These are phyloP conservation scores for Ovis canadensis DNA, from an alignment of 2,113 vertebrate genomes.

Conservation along the genomic window DNA sequence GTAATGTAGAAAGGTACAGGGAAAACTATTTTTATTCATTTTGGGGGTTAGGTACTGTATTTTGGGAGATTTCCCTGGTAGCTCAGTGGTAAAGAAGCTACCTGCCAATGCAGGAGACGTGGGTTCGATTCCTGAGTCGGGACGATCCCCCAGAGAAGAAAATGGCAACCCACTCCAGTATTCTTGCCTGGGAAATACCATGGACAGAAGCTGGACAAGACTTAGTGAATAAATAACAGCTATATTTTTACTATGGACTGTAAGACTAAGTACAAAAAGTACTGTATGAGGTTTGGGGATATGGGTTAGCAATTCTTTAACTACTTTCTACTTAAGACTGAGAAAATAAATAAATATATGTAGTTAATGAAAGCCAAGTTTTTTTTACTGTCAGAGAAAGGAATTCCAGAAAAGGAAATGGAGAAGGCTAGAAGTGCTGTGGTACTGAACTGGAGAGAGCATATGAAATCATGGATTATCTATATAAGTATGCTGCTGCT, in stretches of 20 bases:
- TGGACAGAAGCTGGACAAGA: neutral
- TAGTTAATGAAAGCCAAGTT: neutral
- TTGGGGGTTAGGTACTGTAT: neutral
- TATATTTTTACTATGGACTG: neutral
- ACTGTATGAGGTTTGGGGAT: neutral
- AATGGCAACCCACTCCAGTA: neutral
- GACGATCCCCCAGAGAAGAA: neutral
- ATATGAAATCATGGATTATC: neutral
- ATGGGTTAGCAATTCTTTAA: neutral
- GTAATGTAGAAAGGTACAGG: neutral
- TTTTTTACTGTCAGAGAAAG: neutral
- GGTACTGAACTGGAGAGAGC: neutral
- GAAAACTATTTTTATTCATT: neutral
- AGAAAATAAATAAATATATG: neutral
- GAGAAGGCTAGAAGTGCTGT: neutral
- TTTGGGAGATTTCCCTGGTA: neutral
- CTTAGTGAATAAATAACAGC: neutral
- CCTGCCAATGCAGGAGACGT: neutral
- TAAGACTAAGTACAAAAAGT: neutral
- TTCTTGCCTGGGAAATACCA: neutral
- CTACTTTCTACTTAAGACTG: neutral
- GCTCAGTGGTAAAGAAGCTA: neutral
- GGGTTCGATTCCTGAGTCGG: neutral
- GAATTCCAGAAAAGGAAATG: neutral
- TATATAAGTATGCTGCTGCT: neutral